Conservation (phyloP, 2,797 vertebrate genomes). For the Arremon aurantiirostris region DNA sequence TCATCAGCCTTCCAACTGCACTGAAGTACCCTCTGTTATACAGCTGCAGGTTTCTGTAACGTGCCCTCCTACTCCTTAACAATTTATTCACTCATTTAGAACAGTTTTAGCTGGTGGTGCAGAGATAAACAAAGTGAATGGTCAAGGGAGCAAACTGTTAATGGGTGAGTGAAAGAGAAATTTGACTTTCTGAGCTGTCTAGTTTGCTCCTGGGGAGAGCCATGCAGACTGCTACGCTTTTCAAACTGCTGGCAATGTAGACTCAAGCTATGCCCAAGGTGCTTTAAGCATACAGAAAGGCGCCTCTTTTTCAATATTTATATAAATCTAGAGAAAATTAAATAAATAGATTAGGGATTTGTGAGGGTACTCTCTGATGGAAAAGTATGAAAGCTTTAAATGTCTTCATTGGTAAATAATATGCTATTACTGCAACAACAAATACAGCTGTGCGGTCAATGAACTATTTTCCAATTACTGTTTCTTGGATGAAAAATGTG, state of each 20-base stretch:
- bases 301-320: slow-evolving; percentile 65
- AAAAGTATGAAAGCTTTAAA: slow-evolving; percentile 59
- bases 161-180: slow-evolving; percentile 34
- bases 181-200: slow-evolving; percentile 17
- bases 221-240: slow-evolving; percentile 9
- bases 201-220: slow-evolving; percentile 25
- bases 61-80: not conserved
- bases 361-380: slow-evolving; percentile 51
- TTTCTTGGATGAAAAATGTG: slow-evolving; percentile 26
- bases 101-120: not conserved
- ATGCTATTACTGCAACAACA: slow-evolving; percentile 57
- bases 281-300: slow-evolving; percentile 61
- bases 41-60: not conserved
- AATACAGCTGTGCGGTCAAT: slow-evolving; percentile 46
- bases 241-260: slow-evolving; percentile 45
- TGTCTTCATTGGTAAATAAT: slow-evolving; percentile 57
- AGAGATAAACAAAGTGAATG: slow-evolving; percentile 32
- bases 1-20: not conserved
- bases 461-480: slow-evolving; percentile 50
- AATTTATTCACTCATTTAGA: slow-evolving; percentile 12
- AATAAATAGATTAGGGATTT: slow-evolving; percentile 68
- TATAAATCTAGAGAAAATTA: slow-evolving; percentile 65
- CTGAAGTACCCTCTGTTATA: not conserved
- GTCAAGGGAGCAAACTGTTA: slow-evolving; percentile 44
- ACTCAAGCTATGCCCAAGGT: slow-evolving; percentile 55